Base-by-base conservation (phyloP, 2,797 vertebrate genomes). In the Ataeniobius toweri region DNA sequence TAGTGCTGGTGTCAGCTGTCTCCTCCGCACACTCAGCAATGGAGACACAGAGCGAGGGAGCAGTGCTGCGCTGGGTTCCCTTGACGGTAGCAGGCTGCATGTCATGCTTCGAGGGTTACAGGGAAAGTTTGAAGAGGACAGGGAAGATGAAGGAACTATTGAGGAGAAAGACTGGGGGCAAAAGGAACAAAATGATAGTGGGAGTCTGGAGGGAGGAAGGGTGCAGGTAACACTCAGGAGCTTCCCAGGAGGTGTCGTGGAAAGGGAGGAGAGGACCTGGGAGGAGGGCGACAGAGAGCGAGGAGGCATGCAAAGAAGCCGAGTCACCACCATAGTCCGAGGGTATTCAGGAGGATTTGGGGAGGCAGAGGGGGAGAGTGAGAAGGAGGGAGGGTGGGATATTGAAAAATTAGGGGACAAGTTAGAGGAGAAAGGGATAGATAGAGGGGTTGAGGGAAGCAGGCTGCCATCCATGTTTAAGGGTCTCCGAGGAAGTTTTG, bases 371-470 rank as follows among this genome's bases (percentile, higher is more conserved):
- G 86, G 77, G 2, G 90, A 92, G 51, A 74, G 75, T 68, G 89
- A 89, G 63, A 88, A 81, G 75, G 90, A 91, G 65, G 91, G 76
- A 74, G 89, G 80, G 0, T 91, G 93, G 94, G 92, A 92, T 79
- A 84, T 87, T 58, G 91, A 93, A 51, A 91, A 87, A 78, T 4
- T 74, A 3, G 91, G 87, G 41, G 87, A 93, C 71, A 82, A 84
- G 31, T 44, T 84, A 26, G 93, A 90, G 8, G 93, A 93, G 28
- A 95, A 95, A 94, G 96, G 96, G 91, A 92, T 96, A 85, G 96
- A 97, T 94, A 96, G 96, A 91, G 94, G 95, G 89, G 95, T 96
- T 71, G 96, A 96, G 93, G 97, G 96, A 90, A 94, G 96, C 93
- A 96, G 96, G 94, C 96, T 98, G 82, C 96, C 96, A 75, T 94